These are phyloP conservation scores for Drosophila anceps DNA, from an alignment of 2,888 invertebrate genomes.

Conservation along the genomic window DNA sequence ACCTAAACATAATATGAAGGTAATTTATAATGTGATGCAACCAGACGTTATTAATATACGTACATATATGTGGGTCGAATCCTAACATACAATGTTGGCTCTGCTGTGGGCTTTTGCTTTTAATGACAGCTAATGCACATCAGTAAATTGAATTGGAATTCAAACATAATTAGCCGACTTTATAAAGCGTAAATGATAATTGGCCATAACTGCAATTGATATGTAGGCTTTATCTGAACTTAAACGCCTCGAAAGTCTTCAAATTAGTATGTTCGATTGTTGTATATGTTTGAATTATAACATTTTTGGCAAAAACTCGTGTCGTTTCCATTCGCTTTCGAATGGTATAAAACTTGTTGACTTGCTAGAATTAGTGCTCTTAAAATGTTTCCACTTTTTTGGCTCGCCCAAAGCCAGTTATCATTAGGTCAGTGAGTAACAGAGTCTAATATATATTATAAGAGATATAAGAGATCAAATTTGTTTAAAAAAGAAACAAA, in stretches of 20 bases:
- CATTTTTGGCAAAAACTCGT: too few species aligned
- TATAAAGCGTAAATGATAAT: slow-evolving; percentile 6
- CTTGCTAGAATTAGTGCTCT: too few species aligned
- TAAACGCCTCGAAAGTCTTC: neutral
- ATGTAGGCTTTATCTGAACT: neutral
- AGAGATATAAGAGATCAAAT: too few species aligned
- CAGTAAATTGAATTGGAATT: slow-evolving; percentile 47
- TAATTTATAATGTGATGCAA: slow-evolving; percentile 43
- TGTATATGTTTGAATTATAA: too few species aligned
- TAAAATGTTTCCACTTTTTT: too few species aligned
- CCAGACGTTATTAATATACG: slow-evolving; percentile 40
- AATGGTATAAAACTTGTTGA: too few species aligned
- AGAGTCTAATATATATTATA: too few species aligned
- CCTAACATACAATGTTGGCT: slow-evolving; percentile 7
- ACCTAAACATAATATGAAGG: slow-evolving; percentile 12
- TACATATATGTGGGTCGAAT: slow-evolving; percentile 23
- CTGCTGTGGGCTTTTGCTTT: slow-evolving; percentile 38
- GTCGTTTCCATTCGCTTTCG: too few species aligned
- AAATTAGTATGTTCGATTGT: too few species aligned
- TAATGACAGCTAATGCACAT: slow-evolving; percentile 34
- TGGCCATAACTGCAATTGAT: neutral
- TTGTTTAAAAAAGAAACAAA: neutral
- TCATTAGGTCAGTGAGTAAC: too few species aligned
- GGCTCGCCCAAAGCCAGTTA: too few species aligned
- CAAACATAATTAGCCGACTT: slow-evolving; percentile 48